Evolutionary conservation across 2,797 vertebrate genomes (phyloP), one percentile per base, ranked within the genome.

Genomic region (Pelodytes ibericus): DNA sequence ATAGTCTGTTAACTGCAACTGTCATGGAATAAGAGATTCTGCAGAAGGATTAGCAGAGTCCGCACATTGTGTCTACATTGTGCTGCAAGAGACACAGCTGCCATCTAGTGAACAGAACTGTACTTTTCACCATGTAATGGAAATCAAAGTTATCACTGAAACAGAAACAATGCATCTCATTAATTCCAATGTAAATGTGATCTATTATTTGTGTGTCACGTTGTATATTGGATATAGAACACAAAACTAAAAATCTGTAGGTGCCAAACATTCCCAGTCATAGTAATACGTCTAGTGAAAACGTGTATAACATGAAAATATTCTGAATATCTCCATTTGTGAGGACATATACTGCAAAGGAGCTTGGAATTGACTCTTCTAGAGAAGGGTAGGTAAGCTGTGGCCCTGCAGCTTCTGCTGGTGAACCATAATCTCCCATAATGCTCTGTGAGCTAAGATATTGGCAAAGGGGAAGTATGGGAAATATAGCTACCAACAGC

Each of bases 61-160:
- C 11, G 64, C 5, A 10, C 25, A 25, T 57, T 22, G 29, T 57
- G n/a, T n/a, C n/a, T n/a, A 13, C 13, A 22, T 36, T 30, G 61
- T 20, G 11, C 8, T 79, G 15, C 15, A 73, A 76, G 80, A 83
- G 74, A 74, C 31, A 64, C 63, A 82, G 59, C 70, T 80, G 67
- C 77, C 75, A 82, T 72, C 82, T 86, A 83, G 77, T 80, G 70
- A 86, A 75, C 66, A 65, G 18, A 75, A 1, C 11, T 53, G 25
- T 3, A n/a, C 16, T 58, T 18, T 69, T 76, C 44, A 72, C 20
- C 16, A 63, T 20, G 58, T 25, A 22, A 67, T 0, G 22, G 67
- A 72, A 4, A 53, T 56, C 8, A 4, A 16, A 59, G 16, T 15
- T 41, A 57, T 39, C 61, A 65, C 16, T 44, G n/a, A 44, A 36